phyloP scores from a whole-genome alignment of 2,113 vertebrate species.

The Dinomys branickii region DNA sequence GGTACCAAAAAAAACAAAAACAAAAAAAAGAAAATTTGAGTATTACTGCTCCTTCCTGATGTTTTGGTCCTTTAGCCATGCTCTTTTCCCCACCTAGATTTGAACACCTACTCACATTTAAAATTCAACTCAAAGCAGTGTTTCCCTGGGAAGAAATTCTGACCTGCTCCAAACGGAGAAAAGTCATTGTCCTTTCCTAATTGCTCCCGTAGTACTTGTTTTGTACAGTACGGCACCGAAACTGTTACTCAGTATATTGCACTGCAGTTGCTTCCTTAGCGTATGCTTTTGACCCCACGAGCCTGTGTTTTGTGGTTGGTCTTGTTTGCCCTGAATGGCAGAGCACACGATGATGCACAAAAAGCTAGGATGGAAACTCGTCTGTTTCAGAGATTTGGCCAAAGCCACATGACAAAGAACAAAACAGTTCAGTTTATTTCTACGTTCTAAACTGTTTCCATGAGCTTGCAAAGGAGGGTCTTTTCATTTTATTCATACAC shows the following conservation, averaged over 20 bases:
- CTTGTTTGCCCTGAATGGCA: background rate
- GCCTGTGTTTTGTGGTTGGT: background rate
- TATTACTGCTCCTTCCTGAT: background rate
- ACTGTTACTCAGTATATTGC: background rate
- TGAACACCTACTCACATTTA: background rate
- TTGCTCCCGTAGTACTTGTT: background rate
- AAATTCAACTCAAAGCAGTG: background rate
- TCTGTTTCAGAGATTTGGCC: background rate
- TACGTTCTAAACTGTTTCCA: background rate
- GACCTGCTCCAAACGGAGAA: background rate
- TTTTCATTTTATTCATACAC: background rate
- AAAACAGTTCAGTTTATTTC: background rate
- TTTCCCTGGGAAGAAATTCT: background rate
- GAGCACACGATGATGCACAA: background rate
- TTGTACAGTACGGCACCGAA: background rate
- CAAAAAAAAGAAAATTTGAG: too few species aligned
- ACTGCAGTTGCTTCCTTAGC: background rate
- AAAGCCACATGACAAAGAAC: background rate
- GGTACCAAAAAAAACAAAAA: too few species aligned
- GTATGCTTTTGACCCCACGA: background rate
- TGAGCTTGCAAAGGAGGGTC: background rate
- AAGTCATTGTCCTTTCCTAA: background rate
- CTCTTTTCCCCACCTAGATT: background rate
- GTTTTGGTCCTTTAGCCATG: background rate
- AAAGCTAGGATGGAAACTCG: background rate